Base-by-base conservation (phyloP, 2,888 invertebrate species). In the Agriopis aurantiaria region DNA sequence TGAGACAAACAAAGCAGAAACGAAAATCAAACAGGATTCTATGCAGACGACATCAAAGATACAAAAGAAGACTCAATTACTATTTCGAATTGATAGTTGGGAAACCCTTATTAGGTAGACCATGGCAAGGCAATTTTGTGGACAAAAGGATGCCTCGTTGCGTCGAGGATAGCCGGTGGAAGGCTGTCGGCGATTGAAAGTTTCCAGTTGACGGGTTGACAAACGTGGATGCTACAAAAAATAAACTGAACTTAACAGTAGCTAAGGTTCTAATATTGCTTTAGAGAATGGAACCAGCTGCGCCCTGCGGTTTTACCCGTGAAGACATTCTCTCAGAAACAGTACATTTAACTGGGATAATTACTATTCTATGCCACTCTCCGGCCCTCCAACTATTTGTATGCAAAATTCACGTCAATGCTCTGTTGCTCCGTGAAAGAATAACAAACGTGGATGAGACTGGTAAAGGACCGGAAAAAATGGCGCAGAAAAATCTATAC, bases 71-170 rank as follows among this genome's bases (percentile, higher is more conserved):
- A 89, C 85, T 88, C 91, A 89, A 91, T 92, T 92, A 91, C 88
- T 87, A 86, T 88, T 83, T 84, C 75, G 80, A 85, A 89, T 89
- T 88, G 88, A 90, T 92, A 92, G 92, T 91, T 92, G 88, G 33
- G 87, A 87, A 87, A 85, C 90, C 90, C 90, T 90, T 92, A 92
- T 91, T 92, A 92, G 83, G 87, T 85, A 83, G 78, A 84, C 85
- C 88, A 88, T 87, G 86, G 92, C 91, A 88, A 91, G 90, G 91
- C 91, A 91, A 94, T 94, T 93, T 92, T 75, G 87, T 80, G 90
- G 91, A 93, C 92, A 94, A 93, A 91, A 91, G 91, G 87, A 85
- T 83, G 87, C 91, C 87, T 88, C 82, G 81, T 80, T 82, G 81
- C 78, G 67, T 71, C n/a, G 61, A 74, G 71, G 79, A 77, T 77